These are phyloP conservation scores for Megalops cyprinoides DNA, from an alignment of 2,797 vertebrate species.

Conservation along the genomic window DNA sequence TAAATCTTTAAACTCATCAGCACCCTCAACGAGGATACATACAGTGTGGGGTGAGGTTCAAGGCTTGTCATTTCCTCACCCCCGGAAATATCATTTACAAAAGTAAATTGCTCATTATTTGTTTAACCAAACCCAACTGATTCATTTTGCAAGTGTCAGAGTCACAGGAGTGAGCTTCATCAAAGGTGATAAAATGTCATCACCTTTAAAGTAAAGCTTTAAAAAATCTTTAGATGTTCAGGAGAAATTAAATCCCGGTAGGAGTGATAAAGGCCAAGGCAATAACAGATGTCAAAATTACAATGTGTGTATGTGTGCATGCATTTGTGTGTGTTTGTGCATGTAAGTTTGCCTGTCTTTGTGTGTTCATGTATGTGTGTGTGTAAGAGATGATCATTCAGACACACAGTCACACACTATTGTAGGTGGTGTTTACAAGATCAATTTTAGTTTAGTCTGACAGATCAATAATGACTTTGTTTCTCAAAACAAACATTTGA, in stretches of 20 bases:
- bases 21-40: too few relatives aligned
- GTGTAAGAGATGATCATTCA: not conserved
- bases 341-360: not conserved
- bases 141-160: constrained; percentile 18
- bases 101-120: constrained; percentile 15
- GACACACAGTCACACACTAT: not conserved
- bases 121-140: constrained; percentile 11
- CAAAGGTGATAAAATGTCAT: constrained; percentile 21
- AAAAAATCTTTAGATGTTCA: not conserved
- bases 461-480: not conserved
- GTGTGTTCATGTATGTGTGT: not conserved
- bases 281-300: too few relatives aligned
- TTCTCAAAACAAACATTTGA: not conserved
- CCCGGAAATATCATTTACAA: constrained; percentile 4
- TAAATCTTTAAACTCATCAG: too few relatives aligned
- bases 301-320: not conserved
- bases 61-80: too few relatives aligned
- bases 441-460: too few relatives aligned
- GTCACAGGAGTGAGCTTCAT: constrained; percentile 18
- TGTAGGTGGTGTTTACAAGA: not conserved
- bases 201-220: constrained; percentile 6
- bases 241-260: too few relatives aligned
- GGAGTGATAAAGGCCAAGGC: too few relatives aligned
- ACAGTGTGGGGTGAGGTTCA: too few relatives aligned
- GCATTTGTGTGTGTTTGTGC: not conserved